phyloP scores from a whole-genome alignment of 2,797 vertebrate species.

The Denticeps clupeoides region DNA sequence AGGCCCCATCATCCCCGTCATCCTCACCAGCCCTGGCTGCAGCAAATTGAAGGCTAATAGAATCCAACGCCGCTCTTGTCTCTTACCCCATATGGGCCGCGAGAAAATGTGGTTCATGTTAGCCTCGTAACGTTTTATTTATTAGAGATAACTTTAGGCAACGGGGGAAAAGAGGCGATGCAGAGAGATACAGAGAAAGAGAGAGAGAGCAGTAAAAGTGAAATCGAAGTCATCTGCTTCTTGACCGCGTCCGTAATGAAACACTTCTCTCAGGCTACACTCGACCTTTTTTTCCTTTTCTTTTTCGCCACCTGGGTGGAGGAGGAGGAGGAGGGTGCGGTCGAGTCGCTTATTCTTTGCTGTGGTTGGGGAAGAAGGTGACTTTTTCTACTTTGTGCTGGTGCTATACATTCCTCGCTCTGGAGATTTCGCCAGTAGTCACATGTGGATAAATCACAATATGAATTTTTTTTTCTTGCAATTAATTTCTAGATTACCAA shows the following conservation, averaged over 20 bases:
- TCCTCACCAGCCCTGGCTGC: slow-evolving; percentile 51
- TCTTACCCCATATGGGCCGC: slow-evolving; percentile 30
- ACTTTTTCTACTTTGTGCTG: too few relatives aligned
- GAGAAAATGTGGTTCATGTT: slow-evolving; percentile 59
- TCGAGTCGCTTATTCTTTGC: too few relatives aligned
- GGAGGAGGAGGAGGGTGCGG: neutral
- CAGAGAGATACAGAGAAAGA: slow-evolving; percentile 18
- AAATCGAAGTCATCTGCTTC: slow-evolving; percentile 49
- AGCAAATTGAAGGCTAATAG: slow-evolving; percentile 76
- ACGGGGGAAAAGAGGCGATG: slow-evolving; percentile 23
- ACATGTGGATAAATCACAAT: too few relatives aligned
- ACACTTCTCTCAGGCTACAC: slow-evolving; percentile 53
- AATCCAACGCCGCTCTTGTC: slow-evolving; percentile 58
- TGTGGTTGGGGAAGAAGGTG: slow-evolving; percentile 4
- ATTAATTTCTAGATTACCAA: too few relatives aligned
- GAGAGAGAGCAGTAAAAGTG: slow-evolving; percentile 38
- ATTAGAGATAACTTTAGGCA: too few relatives aligned
- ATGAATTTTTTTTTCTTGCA: too few relatives aligned
- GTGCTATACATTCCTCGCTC: too few relatives aligned
- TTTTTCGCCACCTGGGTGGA: slow-evolving; percentile 21
- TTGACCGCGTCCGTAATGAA: slow-evolving; percentile 61
- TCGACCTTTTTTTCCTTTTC: slow-evolving; percentile 32
- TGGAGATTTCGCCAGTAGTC: too few relatives aligned
- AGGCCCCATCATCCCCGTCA: slow-evolving; percentile 49
- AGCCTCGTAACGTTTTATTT: slow-evolving; percentile 53